These are phyloP conservation scores for Anhinga rufa DNA, from an alignment of 2,113 vertebrate genomes.

Conservation along the genomic window DNA sequence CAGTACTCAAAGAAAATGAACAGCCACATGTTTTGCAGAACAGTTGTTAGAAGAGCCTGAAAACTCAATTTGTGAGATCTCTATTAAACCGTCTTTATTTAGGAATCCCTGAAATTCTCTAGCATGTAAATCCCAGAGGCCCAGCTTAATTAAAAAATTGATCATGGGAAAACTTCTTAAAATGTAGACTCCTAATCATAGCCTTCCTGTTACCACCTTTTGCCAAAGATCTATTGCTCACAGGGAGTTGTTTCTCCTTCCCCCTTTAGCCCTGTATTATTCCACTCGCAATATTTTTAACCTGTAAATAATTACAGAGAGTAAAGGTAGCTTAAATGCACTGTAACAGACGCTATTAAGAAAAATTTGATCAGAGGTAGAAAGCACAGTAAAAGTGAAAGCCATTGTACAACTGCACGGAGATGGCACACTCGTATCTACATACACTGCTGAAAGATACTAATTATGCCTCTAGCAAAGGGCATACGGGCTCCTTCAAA, in stretches of 20 bases:
- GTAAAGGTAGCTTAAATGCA: conserved; percentile 24
- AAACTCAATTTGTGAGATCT: conserved; percentile 36
- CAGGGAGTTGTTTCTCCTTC: not conserved
- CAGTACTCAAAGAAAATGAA: not conserved
- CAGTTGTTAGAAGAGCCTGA: not conserved
- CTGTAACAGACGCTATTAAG: conserved; percentile 23
- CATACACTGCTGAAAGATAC: not conserved
- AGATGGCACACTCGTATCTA: not conserved
- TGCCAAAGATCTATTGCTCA: conserved; percentile 4
- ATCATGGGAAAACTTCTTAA: conserved; percentile 48
- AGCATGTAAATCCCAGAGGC: conserved; percentile 21
- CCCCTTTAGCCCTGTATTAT: not conserved
- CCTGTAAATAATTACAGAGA: conserved; percentile 50
- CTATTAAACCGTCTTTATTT: conserved; percentile 36
- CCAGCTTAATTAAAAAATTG: conserved; percentile 23
- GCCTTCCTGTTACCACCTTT: conserved; percentile 10
- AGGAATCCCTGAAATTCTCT: conserved; percentile 28
- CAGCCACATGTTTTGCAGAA: not conserved
- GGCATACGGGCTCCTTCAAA: conserved; percentile 9
- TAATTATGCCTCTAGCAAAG: conserved; percentile 61
- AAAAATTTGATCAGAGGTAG: conserved; percentile 30
- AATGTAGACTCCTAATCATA: conserved; percentile 2
- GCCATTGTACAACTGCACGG: not conserved
- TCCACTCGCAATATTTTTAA: conserved; percentile 30
- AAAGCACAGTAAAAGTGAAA: not conserved